Percentiles rank a stretch among this genome's conserved stretches.
phyloP scores from a whole-genome alignment of 2,888 invertebrate species.

The Julus scanicus region DNA sequence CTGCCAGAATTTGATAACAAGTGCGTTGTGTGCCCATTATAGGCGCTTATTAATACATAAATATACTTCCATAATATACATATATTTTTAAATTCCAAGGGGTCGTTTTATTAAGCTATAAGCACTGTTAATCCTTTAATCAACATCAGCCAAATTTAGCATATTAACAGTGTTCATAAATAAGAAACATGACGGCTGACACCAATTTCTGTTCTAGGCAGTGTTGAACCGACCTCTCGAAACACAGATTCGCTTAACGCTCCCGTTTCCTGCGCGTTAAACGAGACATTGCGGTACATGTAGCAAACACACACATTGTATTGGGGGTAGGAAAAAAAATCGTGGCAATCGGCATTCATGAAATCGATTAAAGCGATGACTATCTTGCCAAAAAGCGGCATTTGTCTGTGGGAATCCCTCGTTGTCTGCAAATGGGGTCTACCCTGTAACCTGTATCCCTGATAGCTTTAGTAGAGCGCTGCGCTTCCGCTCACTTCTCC shows the following conservation, averaged over 20 bases:
- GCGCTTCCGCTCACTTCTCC: background rate
- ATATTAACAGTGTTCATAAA: too few relatives aligned
- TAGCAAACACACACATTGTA: background rate
- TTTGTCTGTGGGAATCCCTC: conserved; percentile 27
- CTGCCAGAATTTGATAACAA: too few relatives aligned
- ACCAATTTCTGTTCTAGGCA: too few relatives aligned
- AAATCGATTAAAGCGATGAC: conserved; percentile 33
- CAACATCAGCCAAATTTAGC: too few relatives aligned
- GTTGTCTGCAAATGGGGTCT: conserved; percentile 15
- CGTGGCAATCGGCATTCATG: background rate
- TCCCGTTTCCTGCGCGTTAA: background rate
- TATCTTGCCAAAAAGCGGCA: conserved; percentile 4
- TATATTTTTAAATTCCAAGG: too few relatives aligned
- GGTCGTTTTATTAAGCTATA: too few relatives aligned
- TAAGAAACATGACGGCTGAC: too few relatives aligned
- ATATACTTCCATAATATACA: too few relatives aligned
- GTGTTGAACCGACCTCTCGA: too few relatives aligned
- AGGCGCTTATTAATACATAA: too few relatives aligned
- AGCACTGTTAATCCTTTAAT: too few relatives aligned
- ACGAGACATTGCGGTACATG: background rate
- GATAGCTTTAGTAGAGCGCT: background rate
- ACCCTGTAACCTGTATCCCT: background rate
- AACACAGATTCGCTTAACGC: background rate
- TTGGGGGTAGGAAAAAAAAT: background rate
- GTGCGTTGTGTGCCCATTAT: too few relatives aligned